Evolutionary conservation across 92 coral and sea anemone genomes (phyloP).

Genomic region (Meandrina meandrites): DNA sequence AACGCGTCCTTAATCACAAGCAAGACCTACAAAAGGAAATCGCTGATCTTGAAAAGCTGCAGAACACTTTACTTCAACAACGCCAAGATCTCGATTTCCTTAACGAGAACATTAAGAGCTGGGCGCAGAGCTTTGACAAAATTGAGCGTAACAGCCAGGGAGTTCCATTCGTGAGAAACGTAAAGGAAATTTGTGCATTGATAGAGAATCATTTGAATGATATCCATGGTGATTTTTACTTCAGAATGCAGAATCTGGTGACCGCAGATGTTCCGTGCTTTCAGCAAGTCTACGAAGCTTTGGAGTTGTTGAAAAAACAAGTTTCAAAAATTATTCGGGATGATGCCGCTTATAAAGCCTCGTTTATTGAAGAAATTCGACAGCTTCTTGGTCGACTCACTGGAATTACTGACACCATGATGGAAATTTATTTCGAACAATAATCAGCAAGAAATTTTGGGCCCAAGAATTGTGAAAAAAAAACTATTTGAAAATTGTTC

Average conservation of each 20-base stretch:
- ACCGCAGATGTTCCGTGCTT: conserved; percentile 93
- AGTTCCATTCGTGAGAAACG: conserved; percentile 87
- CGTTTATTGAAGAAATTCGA: conserved; percentile 93
- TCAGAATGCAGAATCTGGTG: conserved; percentile 81
- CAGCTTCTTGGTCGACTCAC: conserved; percentile 82
- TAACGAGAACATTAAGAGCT: conserved; percentile 57
- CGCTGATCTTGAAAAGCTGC: conserved; percentile 64
- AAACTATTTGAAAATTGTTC: background rate
- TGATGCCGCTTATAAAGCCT: conserved; percentile 89
- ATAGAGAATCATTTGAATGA: conserved; percentile 74
- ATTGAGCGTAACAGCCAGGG: conserved; percentile 93
- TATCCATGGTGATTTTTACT: conserved; percentile 91
- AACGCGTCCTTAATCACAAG: conserved; percentile 64
- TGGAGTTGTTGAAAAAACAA: conserved; percentile 84
- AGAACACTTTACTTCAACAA: conserved; percentile 70
- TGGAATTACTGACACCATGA: conserved; percentile 84
- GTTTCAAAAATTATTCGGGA: conserved; percentile 83
- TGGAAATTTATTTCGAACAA: conserved; percentile 85
- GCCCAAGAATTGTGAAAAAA: background rate
- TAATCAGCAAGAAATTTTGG: conserved; percentile 20
- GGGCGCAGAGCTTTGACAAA: conserved; percentile 75
- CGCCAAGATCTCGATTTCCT: conserved; percentile 73
- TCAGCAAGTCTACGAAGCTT: conserved; percentile 80
- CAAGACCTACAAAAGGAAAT: conserved; percentile 62
- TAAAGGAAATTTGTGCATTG: conserved; percentile 82